Evolutionary conservation across 2,113 vertebrate genomes (phyloP), one percentile per base, ranked within the genome.

Genomic region (Lophius piscatorius): DNA sequence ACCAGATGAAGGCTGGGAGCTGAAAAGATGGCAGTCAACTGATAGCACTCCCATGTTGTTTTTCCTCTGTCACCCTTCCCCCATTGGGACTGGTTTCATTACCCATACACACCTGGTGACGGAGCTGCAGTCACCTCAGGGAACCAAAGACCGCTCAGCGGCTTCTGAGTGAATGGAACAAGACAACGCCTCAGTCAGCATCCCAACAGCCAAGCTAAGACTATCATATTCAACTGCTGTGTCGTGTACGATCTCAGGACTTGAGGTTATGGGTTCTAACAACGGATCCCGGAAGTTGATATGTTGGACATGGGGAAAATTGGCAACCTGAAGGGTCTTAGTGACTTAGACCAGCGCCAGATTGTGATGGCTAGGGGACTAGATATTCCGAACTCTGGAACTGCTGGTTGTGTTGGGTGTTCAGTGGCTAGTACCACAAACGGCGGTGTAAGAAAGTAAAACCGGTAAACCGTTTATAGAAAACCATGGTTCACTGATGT

Each of bases 101-200:
- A 76, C 74, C 50, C 3, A 18, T 35, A 36, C 44, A 59, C 77
- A 80, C 66, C 79, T 71, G 70, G 33, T 41, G 57, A 74, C 50
- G 11, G 49, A 24, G 40, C 28, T 46, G 11, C 14, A n/a, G 41
- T 48, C 40, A 34, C 69, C 71, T 60, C 20, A 42, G 69, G 58
- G 40, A 63, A 48, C 47, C 40, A n/a, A 52, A 69, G 58, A 41
- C 55, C 6, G 49, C 45, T 71, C 48, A 39, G 38, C 52, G 46
- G 41, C 28, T 76, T 52, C 46, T 68, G 9, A 56, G 28, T 51
- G 39, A 71, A 63, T 9, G 44, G 26, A 63, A 31, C 31, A 28
- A 47, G 23, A 58, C 63, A 70, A 57, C 70, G 61, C 47, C 39
- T 48, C 64, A 54, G 46, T 76, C 41, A 16, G 23, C 22, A 34